A percentile compares a stretch with the other conserved stretches of the same genome.
phyloP scores from a whole-genome alignment of 2,888 invertebrate species.

The Cephus pulcher region DNA sequence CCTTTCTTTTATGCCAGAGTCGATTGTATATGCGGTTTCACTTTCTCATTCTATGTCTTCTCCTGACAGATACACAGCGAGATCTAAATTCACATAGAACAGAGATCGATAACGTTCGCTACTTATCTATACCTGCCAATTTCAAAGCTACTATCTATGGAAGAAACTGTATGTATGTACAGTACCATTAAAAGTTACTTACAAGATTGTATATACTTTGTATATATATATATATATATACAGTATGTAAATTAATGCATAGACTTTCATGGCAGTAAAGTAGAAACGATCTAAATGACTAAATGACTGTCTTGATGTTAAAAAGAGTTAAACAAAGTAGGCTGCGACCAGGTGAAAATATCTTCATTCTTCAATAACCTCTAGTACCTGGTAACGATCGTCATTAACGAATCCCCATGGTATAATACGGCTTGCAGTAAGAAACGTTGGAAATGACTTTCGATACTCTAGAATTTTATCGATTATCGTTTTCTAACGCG shows the following conservation, averaged over 20 bases:
- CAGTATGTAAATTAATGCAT: neutral
- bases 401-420: neutral
- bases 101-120: neutral
- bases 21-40: constrained; percentile 24
- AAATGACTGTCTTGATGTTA: neutral
- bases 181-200: neutral
- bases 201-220: neutral
- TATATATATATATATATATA: neutral
- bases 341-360: constrained; percentile 15
- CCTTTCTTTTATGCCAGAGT: constrained; percentile 14
- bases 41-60: constrained; percentile 23
- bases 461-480: neutral
- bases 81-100: neutral
- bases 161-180: neutral
- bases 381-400: neutral
- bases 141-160: neutral
- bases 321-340: constrained; percentile 15
- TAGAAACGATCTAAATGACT: neutral
- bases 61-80: neutral
- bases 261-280: neutral
- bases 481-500: neutral
- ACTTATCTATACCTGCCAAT: neutral
- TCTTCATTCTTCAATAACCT: neutral
- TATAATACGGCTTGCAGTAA: neutral
- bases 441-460: neutral